These are phyloP conservation scores for Acleris laterana DNA, from an alignment of 2,888 invertebrate genomes.

Conservation along the genomic window DNA sequence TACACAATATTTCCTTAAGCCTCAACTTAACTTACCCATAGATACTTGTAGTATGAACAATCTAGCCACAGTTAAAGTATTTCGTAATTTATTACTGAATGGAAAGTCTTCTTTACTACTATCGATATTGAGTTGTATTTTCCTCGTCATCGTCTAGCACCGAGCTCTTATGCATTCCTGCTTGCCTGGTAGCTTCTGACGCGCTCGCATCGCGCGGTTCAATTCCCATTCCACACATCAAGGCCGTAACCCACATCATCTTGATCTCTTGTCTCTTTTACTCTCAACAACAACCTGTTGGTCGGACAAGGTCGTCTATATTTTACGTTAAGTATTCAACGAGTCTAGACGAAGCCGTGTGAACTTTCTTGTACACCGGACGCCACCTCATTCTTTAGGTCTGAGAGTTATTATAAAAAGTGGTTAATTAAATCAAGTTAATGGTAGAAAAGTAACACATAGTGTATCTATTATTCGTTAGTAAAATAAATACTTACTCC, in stretches of 20 bases:
- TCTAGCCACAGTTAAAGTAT: neutral
- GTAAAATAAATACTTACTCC: no score
- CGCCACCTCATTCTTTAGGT: slow-evolving; percentile 41
- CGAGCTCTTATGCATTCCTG: slow-evolving; percentile 58
- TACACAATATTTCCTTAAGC: no score
- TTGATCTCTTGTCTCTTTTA: slow-evolving; percentile 56
- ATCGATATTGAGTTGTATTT: slow-evolving; percentile 29
- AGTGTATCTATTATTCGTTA: no score
- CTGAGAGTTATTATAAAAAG: slow-evolving; percentile 12
- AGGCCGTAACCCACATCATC: slow-evolving; percentile 72
- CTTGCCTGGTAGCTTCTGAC: slow-evolving; percentile 69
- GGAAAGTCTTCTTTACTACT: slow-evolving; percentile 39
- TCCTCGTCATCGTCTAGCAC: slow-evolving; percentile 26
- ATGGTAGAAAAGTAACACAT: neutral
- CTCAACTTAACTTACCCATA: no score
- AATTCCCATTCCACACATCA: slow-evolving; percentile 72
- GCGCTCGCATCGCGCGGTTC: slow-evolving; percentile 69
- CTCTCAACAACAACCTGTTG: slow-evolving; percentile 44
- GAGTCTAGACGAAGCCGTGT: slow-evolving; percentile 62
- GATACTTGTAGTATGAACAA: no score
- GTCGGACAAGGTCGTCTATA: slow-evolving; percentile 54
- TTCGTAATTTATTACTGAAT: neutral
- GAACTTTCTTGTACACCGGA: slow-evolving; percentile 69
- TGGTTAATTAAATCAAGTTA: neutral
- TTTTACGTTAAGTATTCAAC: slow-evolving; percentile 44